Evolutionary conservation across 2,888 invertebrate genomes (phyloP), one percentile per base, ranked within the genome.

Genomic region (Troides oblongomaculatus): DNA sequence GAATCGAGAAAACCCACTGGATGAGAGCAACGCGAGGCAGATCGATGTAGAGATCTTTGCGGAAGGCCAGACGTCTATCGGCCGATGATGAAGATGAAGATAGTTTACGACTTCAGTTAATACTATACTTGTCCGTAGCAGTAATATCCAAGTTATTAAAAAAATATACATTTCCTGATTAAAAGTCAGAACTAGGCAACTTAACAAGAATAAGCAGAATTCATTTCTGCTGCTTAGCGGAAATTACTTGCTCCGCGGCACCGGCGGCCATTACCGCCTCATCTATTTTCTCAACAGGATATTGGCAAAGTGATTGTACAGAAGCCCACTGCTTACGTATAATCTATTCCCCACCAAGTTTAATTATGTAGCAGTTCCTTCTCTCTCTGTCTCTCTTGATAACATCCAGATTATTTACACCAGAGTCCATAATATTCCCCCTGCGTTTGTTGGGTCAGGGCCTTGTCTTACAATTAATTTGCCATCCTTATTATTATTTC

Each of bases 271-370:
- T 69, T 64, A 69, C 66, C 43, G 56, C 56, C 60, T 64, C 69
- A 69, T 64, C 68, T 53, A 68, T 68, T 81, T 85, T 85, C 84
- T 81, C 83, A 82, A 83, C 83, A 81, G 80, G 77, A 79, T 77
- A 79, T 76, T 80, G 79, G 80, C 79, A 77, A 80, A 81, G 78
- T 80, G 86, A 85, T 83, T 86, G 83, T 85, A 83, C 82, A 84
- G 79, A 80, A 83, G 83, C 84, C 83, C 84, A 86, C 84, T 86
- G 84, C 85, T 80, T 84, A 86, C 79, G 50, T 63, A 59, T 63
- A 63, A 62, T 56, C 21, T 25, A 50, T 63, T 59, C 5, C 58
- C 21, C 8, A 12, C 21, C 7, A 23, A 58, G 23, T 58, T 58
- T 21, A 58, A 58, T 58, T 21, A n/a, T 23, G 5, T 1, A 6